Conservation (phyloP, 2,113 vertebrate genomes). For the Sterrhoptilus dennistouni region DNA sequence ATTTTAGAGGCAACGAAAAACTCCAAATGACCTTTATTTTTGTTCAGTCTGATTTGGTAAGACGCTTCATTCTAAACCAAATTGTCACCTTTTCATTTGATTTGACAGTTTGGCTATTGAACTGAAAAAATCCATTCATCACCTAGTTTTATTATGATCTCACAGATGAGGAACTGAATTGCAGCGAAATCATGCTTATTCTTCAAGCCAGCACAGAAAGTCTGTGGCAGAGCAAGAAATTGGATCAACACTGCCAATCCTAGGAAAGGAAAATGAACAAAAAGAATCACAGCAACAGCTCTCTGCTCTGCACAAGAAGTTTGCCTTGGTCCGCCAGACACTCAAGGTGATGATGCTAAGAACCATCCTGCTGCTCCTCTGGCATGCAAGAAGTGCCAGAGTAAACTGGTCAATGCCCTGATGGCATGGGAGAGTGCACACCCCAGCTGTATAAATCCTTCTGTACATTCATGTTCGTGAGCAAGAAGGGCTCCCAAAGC, state of each 20-base stretch:
- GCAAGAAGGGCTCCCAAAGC: neutral
- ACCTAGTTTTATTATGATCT: neutral
- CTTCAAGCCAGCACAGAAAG: neutral
- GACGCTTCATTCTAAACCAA: neutral
- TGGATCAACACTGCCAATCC: neutral
- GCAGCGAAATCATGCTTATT: neutral
- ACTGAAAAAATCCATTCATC: neutral
- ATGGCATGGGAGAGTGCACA: fast-evolving
- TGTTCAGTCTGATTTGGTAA: neutral
- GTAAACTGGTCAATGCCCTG: no score
- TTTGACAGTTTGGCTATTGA: neutral
- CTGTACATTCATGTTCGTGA: neutral
- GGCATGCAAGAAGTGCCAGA: neutral
- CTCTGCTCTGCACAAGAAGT: neutral
- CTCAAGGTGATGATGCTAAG: neutral
- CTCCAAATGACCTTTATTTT: neutral
- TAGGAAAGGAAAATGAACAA: neutral
- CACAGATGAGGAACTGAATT: neutral
- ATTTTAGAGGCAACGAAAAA: neutral
- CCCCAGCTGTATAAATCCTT: neutral
- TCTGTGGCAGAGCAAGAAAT: neutral
- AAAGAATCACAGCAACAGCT: neutral
- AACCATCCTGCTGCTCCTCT: neutral
- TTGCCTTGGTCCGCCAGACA: neutral
- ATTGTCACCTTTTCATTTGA: neutral